phyloP scores from a whole-genome alignment of 2,888 invertebrate species.

The Gisinianus flammeolus region DNA sequence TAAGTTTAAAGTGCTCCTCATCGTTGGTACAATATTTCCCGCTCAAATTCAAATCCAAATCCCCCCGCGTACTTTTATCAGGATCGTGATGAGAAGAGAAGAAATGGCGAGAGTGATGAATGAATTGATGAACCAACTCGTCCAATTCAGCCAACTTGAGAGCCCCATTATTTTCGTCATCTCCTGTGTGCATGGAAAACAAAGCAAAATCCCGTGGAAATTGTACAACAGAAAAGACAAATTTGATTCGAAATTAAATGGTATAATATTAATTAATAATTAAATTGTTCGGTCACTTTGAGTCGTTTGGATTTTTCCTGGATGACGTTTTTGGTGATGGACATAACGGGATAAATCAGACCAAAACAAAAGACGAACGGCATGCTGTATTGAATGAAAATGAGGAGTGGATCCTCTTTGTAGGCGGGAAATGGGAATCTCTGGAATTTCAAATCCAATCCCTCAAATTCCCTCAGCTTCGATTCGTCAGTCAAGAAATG shows the following conservation, averaged over 20 bases:
- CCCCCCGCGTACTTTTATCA: slow-evolving; percentile 58
- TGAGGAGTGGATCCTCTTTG: slow-evolving; percentile 67
- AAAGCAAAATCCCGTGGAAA: too few species aligned
- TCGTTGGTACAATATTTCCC: too few species aligned
- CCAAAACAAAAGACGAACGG: slow-evolving; percentile 41
- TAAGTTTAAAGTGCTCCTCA: too few species aligned
- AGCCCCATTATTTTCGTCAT: slow-evolving; percentile 92
- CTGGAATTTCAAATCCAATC: slow-evolving; percentile 34
- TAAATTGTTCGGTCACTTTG: slow-evolving; percentile 64
- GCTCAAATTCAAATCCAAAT: too few species aligned
- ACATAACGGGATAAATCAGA: slow-evolving; percentile 79
- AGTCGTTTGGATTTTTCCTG: slow-evolving; percentile 77
- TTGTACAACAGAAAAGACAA: neutral
- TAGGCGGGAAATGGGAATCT: slow-evolving; percentile 76
- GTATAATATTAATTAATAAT: neutral
- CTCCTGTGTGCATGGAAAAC: slow-evolving; percentile 68
- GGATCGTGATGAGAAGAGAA: slow-evolving; percentile 64
- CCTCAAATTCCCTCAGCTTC: slow-evolving; percentile 22
- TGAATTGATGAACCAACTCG: slow-evolving; percentile 83
- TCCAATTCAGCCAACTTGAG: slow-evolving; percentile 82
- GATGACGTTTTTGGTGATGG: slow-evolving; percentile 75
- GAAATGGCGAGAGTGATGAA: slow-evolving; percentile 72
- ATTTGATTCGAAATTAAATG: neutral
- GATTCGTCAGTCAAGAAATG: neutral
- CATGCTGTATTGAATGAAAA: slow-evolving; percentile 39